phyloP scores from a whole-genome alignment of 2,113 vertebrate genomes.

The Psettodes erumei region DNA sequence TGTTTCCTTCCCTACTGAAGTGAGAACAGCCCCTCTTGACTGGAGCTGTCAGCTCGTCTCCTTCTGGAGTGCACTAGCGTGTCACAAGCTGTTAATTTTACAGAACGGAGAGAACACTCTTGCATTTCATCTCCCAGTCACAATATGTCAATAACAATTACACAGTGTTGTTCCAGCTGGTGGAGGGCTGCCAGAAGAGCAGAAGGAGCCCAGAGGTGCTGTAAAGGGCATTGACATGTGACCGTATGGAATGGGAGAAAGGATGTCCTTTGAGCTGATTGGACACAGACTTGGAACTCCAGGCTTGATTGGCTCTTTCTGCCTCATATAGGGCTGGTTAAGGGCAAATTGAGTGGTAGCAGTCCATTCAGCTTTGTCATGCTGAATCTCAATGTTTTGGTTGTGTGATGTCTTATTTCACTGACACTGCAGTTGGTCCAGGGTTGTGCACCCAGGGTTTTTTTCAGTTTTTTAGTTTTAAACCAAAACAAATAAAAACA shows the following conservation, averaged over 20 bases:
- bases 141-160: slow-evolving; percentile 79
- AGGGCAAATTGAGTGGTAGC: slow-evolving; percentile 3
- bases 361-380: slow-evolving; percentile 8
- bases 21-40: slow-evolving; percentile 7
- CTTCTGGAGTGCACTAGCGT: slow-evolving; percentile 1
- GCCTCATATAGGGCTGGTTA: slow-evolving; percentile 3
- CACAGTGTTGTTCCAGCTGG: slow-evolving; percentile 46
- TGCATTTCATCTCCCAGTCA: slow-evolving; percentile 52
- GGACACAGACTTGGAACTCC: slow-evolving; percentile 9
- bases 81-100: slow-evolving; percentile 67
- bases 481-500: no score
- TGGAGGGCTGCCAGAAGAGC: slow-evolving; percentile 57
- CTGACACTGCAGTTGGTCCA: no score
- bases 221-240: slow-evolving; percentile 47
- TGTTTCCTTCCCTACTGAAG: not conserved
- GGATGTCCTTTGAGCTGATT: slow-evolving; percentile 43
- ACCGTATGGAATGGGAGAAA: slow-evolving; percentile 23
- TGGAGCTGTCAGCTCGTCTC: slow-evolving; percentile 29
- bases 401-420: not conserved
- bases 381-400: not conserved
- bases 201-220: slow-evolving; percentile 57
- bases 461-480: no score
- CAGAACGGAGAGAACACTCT: slow-evolving; percentile 18
- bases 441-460: no score
- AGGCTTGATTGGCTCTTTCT: slow-evolving; percentile 40